Conservation (phyloP, 2,113 vertebrate species). For the Neolamprologus cancellatus region DNA sequence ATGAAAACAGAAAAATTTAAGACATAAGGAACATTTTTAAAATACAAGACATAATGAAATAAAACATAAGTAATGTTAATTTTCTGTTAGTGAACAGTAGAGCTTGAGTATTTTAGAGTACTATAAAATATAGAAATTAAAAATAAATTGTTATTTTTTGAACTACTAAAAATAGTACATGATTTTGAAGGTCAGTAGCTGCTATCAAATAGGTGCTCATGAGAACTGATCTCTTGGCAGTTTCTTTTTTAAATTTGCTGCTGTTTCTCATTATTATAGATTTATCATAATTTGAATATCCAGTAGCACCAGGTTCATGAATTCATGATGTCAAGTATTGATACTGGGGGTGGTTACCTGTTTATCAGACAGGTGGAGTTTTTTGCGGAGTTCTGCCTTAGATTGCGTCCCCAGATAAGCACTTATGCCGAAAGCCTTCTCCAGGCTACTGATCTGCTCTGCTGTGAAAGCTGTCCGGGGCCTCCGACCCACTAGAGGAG, state of each 20-base stretch:
- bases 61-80: background rate
- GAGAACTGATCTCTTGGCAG: background rate
- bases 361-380: conserved; percentile 72
- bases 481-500: conserved; percentile 49
- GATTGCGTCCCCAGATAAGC: conserved; percentile 73
- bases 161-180: background rate
- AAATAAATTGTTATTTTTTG: background rate
- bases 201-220: background rate
- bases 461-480: conserved; percentile 73
- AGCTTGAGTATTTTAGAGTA: background rate
- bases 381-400: conserved; percentile 72
- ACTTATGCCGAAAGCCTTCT: conserved; percentile 71
- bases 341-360: conserved; percentile 52
- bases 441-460: conserved; percentile 71
- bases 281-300: background rate
- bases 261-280: background rate
- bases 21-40: background rate
- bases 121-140: background rate
- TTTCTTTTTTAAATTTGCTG: background rate
- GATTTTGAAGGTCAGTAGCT: background rate
- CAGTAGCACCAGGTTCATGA: background rate
- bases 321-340: background rate
- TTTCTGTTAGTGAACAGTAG: background rate
- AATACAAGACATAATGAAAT: background rate
- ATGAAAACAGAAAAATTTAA: background rate